A percentile compares a stretch with the other conserved stretches of the same genome.
Evolutionary conservation across 2,797 vertebrate genomes (phyloP).

Genomic region (Danio albolineatus): DNA sequence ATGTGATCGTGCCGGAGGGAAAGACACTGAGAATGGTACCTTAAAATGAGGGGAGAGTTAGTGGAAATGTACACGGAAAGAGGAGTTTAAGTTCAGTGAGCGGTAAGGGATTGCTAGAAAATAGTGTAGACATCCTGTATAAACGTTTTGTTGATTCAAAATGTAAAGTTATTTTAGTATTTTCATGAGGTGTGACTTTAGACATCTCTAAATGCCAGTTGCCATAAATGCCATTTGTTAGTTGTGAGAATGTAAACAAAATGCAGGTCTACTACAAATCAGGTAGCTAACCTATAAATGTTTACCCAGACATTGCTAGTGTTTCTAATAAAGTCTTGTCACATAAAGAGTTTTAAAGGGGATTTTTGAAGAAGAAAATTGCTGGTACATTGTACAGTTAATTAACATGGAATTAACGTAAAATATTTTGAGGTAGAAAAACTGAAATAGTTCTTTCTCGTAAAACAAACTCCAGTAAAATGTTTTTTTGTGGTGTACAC

Average conservation of each 20-base stretch:
- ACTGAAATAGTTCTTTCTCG: too few relatives aligned
- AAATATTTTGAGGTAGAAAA: too few relatives aligned
- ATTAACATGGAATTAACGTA: too few relatives aligned
- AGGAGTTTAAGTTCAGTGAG: neutral
- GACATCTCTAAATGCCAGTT: neutral
- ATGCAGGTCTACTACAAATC: too few relatives aligned
- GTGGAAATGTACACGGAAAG: neutral
- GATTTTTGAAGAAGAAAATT: too few relatives aligned
- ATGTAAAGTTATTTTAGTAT: neutral
- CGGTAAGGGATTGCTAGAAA: neutral
- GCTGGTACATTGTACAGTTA: too few relatives aligned
- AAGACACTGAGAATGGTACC: conserved; percentile 7
- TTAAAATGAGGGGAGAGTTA: conserved; percentile 4
- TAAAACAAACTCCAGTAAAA: too few relatives aligned
- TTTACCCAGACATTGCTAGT: too few relatives aligned
- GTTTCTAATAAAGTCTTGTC: too few relatives aligned
- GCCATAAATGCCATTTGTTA: neutral
- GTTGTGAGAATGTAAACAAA: neutral
- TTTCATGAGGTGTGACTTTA: neutral
- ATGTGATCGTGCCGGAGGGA: conserved; percentile 14
- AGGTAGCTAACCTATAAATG: too few relatives aligned
- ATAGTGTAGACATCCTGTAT: neutral
- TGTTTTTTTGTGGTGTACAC: too few relatives aligned
- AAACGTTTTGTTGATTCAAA: neutral
- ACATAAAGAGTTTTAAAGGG: too few relatives aligned